Evolutionary conservation across 2,888 invertebrate genomes (phyloP), one percentile per base, ranked within the genome.

Genomic region (Ferdinandea cuprea): DNA sequence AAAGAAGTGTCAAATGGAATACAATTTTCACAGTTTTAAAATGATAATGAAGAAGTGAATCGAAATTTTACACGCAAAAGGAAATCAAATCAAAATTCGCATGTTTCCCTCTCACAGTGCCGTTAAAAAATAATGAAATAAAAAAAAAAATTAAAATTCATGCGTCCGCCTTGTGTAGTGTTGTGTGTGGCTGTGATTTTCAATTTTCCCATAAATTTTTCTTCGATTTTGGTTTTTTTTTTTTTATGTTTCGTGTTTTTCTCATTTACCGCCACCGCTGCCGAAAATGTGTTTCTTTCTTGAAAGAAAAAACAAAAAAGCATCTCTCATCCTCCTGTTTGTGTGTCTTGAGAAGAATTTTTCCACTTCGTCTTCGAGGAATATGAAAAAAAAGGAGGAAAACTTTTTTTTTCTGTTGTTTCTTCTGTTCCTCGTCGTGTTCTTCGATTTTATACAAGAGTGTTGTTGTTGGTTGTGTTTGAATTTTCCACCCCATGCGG

Each of bases 21-120:
- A 81, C 81, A 81, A 72, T 81, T 81, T 81, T 72, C 66, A 71
- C 71, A 59, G 77, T 81, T 81, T 54, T n/a, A n/a, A n/a, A n/a
- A n/a, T n/a, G 72, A 80, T 76, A 76, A 80, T 35, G 25, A 40
- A 42, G 30, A 52, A 66, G 66, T 54, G 66, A 25, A 25, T 25
- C 2, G 25, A 65, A 65, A n/a, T n/a, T n/a, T n/a, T n/a, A n/a
- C 40, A 50, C 40, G 25, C 30, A 59, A 28, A 59, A 52, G 21
- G 21, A 30, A 44, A 19, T 4, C 17, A 30, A 44, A 19, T 4
- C 17, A 13, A 63, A 81, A 66, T 71, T 65, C 50, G 69, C 63
- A 63, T 63, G 69, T 71, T 69, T 74, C 44, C 63, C 28, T 9
- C 50, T 40, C 8, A 19, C 6, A 65, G 72, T 78, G 72, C 37